phyloP scores from a whole-genome alignment of 2,797 vertebrate genomes.

The Galago senegalensis region DNA sequence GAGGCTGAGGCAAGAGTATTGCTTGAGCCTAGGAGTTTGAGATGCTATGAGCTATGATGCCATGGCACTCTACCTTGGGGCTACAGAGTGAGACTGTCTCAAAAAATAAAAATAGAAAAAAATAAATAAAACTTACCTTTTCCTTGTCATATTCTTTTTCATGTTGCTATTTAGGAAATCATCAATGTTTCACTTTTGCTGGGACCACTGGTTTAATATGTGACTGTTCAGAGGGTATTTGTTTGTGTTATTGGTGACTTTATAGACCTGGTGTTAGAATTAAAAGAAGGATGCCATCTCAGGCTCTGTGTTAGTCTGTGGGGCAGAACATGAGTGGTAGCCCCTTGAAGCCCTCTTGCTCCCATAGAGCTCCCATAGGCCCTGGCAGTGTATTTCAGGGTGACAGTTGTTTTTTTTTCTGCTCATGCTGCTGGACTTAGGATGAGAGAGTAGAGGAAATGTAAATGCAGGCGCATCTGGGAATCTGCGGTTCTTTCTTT shows the following conservation, averaged over 20 bases:
- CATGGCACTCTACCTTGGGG: too few species aligned
- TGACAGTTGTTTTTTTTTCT: conserved; percentile 44
- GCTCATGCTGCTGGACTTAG: conserved; percentile 2
- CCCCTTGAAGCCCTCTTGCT: background rate
- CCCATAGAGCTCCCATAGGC: background rate
- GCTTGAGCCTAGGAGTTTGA: too few species aligned
- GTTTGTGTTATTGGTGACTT: background rate
- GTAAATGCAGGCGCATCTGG: conserved; percentile 60
- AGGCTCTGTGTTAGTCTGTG: background rate
- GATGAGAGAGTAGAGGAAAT: conserved; percentile 54
- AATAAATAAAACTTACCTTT: background rate
- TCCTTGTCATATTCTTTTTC: background rate
- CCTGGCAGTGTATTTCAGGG: conserved; percentile 62
- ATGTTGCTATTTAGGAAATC: conserved; percentile 30
- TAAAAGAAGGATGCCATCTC: background rate
- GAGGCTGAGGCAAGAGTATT: too few species aligned
- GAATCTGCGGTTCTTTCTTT: conserved; percentile 37
- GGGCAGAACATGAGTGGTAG: background rate
- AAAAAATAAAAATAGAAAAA: too few species aligned
- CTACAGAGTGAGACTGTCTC: too few species aligned
- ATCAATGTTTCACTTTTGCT: conserved; percentile 19
- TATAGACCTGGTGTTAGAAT: background rate
- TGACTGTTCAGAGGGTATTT: background rate
- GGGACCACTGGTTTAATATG: background rate
- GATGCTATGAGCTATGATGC: too few species aligned